Base-by-base conservation (phyloP, 2,888 invertebrate genomes). In the Pogonocherus hispidulus region DNA sequence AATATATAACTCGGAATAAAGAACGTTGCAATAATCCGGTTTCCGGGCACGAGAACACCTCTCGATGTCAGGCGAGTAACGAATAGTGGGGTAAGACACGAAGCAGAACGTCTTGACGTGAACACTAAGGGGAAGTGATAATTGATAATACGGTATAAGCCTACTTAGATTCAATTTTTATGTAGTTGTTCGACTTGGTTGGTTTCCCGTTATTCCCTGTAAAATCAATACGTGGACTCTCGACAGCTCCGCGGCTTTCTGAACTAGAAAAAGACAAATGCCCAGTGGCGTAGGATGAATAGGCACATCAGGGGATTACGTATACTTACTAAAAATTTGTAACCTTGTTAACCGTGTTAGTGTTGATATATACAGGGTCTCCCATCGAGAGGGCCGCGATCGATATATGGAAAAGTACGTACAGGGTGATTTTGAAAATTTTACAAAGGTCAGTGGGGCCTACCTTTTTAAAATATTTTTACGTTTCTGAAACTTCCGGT, bases 161-260 rank as follows among this genome's bases (percentile, higher is more conserved):
- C 62, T 69, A 70, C 67, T 77, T 72, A 70, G 76, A 76, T 76
- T 76, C 75, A 70, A 72, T 77, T 78, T 78, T 78, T 77, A 75
- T 78, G 76, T 78, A 75, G 72, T 66, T 71, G 80, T 78, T 79
- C 76, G 44, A 78, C 76, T 78, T 71, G 67, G 74, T 69, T 72
- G 80, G 63, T 62, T 75, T 65, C 60, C 67, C 67, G 67, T 70
- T 67, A 70, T 67, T 60, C 62, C 55, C 32, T 14, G 14, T 44
- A 47, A 47, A 65, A 65, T 57, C 56, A 35, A 57, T 57, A 56
- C 56, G 64, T 32, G 55, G 54, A 22, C 41, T 22, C 27, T 32
- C 18, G 23, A 19, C 59, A 32, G 46, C 44, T 27, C 44, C 8
- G 37, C 23, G n/a, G 44, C 35, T 14, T 20, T 46, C 27, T 6